Conservation (phyloP, 1,140 invertebrate species). For the Pseudachorutes palmiensis region DNA sequence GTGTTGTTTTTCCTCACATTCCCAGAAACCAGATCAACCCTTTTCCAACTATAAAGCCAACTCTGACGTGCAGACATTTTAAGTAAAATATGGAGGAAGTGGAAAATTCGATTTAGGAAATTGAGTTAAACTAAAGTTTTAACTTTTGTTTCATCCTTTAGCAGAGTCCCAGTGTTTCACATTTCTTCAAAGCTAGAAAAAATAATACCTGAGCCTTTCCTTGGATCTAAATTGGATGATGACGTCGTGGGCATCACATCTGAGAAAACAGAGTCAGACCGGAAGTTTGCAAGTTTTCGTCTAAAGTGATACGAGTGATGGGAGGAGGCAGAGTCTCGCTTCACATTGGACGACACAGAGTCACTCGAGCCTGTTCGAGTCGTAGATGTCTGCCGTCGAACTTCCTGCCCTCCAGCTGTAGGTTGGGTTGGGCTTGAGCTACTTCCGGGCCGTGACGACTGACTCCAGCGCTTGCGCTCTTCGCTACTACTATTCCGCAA, state of each 20-base stretch:
- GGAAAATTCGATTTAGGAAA: no score
- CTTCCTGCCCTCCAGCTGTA: neutral
- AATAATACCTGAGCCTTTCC: conserved; percentile 25
- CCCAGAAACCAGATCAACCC: no score
- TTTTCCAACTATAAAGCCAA: no score
- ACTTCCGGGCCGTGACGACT: neutral
- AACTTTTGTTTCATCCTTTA: no score
- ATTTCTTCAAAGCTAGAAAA: neutral
- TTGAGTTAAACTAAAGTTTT: no score
- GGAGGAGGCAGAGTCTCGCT: neutral
- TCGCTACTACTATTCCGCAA: neutral
- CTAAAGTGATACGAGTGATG: conserved; percentile 28
- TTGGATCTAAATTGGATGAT: conserved; percentile 8
- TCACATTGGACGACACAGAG: neutral
- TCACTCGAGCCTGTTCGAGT: neutral
- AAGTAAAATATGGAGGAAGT: no score
- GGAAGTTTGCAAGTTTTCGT: conserved; percentile 31
- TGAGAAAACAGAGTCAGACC: conserved; percentile 37
- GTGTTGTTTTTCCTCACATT: no score
- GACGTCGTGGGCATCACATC: conserved; percentile 35
- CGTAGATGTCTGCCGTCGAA: neutral
- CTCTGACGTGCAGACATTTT: no score
- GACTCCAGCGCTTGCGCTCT: neutral
- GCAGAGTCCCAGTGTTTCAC: no score
- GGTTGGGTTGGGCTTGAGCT: neutral